Base-by-base conservation (phyloP, 2,113 vertebrate genomes). In the Ptilonorhynchus violaceus region DNA sequence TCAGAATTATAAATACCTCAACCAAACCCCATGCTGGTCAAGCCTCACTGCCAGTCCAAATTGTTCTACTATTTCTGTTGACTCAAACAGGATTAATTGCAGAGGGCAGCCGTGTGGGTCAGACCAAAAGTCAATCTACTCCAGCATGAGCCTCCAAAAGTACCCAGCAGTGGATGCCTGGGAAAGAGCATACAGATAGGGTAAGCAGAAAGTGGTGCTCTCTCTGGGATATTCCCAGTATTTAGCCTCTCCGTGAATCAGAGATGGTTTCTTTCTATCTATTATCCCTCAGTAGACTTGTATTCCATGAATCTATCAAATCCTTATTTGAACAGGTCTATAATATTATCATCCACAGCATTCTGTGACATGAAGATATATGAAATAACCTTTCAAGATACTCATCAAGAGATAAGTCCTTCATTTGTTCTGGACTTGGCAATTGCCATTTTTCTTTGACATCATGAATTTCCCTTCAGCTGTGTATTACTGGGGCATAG, bases 1-100 rank as follows among this genome's bases (percentile, higher is more conserved):
- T 96, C 91, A 92, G 86, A 92, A 91, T 70, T 92, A 96, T 91
- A 94, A 95, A 94, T 93, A 91, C 52, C 91, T 95, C 91, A 93
- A 46, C 50, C 89, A 72, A 85, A 87, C 8, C 8, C 25, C 53
- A 21, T 46, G 33, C 41, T 81, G 80, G 92, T 91, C 87, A 93
- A 93, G 70, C 62, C 91, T 96, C 81, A 2, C 53, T 73, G 84
- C 80, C 69, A 64, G 66, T 59, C 56, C 56, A 87, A 89, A 92
- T 87, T 89, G 86, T 89, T 92, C 58, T 74, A 27, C 79, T 62
- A n/a, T 41, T 95, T 95, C 87, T 56, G 11, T 88, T 89, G 77
- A 79, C 69, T 85, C 76, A 79, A 73, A 86, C 6, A 63, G 72
- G 67, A 95, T 92, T 96, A 87, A 94, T 87, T 92, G 73, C 83